Evolutionary conservation across 2,113 vertebrate genomes (phyloP), one percentile per base, ranked within the genome.

Genomic region (Lichenostomus cassidix): DNA sequence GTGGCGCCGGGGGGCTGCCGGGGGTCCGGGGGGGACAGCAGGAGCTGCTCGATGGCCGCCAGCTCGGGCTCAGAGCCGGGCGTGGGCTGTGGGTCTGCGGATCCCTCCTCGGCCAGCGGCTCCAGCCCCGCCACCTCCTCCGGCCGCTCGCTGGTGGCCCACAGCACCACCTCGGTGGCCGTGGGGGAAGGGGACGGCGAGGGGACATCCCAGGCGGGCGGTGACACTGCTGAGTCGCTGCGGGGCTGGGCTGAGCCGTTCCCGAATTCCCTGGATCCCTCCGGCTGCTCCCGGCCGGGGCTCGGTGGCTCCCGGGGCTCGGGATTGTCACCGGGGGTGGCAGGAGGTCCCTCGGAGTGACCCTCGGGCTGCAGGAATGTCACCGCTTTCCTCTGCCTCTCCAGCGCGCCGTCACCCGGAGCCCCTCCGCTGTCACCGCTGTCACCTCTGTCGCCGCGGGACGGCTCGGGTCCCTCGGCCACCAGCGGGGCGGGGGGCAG

Each of bases 331-430:
- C 39, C 39, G 39, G 63, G 31, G 63, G 25, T 21, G 41, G 5
- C 3, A 0, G 37, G 59, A 9, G 6, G 33, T 4, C 53, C 90
- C 44, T 9, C 1, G 9, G 91, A 33, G 71, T 87, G 78, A 27
- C 2, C 7, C 0, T 11, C 5, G 0, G 28, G 56, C 18, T 71
- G 31, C 25, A 65, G 52, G 41, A 75, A 28, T 15, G 89, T 11
- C 46, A 87, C n/a, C 0, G 94, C 94, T 68, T 94, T 95, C 92
- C 85, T 90, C 85, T 96, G 95, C 90, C 95, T 70, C 88, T 96
- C 95, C 82, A 91, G 50, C 0, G 76, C 52, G 19, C 75, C n/a
- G 1, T 67, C 23, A 0, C 52, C 53, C 2, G 3, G 3, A 17
- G 29, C 24, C 9, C 64, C 55, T 3, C 77, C 62, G 25, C 71